phyloP scores from a whole-genome alignment of 2,797 vertebrate species.

The Emydoidea blandingii region DNA sequence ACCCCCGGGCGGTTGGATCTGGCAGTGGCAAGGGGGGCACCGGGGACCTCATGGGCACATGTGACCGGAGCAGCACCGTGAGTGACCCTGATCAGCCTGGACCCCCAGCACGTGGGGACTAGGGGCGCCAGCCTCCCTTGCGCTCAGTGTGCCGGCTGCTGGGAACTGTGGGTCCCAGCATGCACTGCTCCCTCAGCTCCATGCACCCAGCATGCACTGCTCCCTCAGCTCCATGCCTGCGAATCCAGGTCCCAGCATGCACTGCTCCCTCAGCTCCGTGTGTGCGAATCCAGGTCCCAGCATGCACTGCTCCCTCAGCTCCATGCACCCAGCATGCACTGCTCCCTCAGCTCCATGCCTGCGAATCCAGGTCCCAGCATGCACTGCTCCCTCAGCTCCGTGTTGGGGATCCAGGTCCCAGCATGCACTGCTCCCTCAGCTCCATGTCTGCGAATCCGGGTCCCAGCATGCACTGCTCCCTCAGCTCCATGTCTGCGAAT shows the following conservation, averaged over 20 bases:
- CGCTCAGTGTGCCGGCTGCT: background rate
- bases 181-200: background rate
- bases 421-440: too few relatives aligned
- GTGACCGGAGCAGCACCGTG: background rate
- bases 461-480: background rate
- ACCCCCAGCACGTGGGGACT: background rate
- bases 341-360: too few relatives aligned
- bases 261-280: too few relatives aligned
- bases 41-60: background rate
- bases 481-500: too few relatives aligned
- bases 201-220: too few relatives aligned
- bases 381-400: too few relatives aligned
- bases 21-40: background rate
- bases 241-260: too few relatives aligned
- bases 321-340: too few relatives aligned
- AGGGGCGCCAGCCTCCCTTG: background rate
- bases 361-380: background rate
- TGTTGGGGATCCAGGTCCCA: too few relatives aligned
- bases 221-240: too few relatives aligned
- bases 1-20: slow-evolving; percentile 54
- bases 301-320: too few relatives aligned
- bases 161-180: slow-evolving; percentile 31
- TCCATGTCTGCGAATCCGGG: background rate
- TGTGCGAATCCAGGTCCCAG: background rate
- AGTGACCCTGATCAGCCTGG: background rate